Evolutionary conservation across 2,113 vertebrate genomes (phyloP), one percentile per base, ranked within the genome.

Genomic region (Cyprinus carpio): DNA sequence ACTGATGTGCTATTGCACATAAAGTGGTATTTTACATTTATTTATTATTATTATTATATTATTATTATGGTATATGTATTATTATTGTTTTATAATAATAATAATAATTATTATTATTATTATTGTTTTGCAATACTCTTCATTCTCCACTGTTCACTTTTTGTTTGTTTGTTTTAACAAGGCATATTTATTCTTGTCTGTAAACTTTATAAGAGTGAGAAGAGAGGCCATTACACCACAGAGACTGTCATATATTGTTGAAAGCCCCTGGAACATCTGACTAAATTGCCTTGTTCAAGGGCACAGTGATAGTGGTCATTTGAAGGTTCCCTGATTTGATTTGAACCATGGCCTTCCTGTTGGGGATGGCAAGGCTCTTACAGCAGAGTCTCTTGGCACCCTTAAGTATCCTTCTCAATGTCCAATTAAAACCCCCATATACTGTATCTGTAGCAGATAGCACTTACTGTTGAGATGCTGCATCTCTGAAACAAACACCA

Each of bases 241-340:
- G 49, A 40, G 51, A 37, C 67, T 20, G 49, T 16, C 23, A 13
- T 58, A 40, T 18, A 20, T 37, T 37, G 27, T 40, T 51, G 23
- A 58, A 72, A 72, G 31, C 23, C 67, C 27, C 29, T 27, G 49
- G 81, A 83, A 67, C 67, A 58, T 67, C 49, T 72, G 51, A n/a
- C 6, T 56, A 72, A 54, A 83, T 72, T 56, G 49, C 20, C 23
- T 72, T 83, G 23, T 83, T 72, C 81, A 83, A 83, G 81, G 46
- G 7, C 65, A 83, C 49, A 27, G 7, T 83, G 81, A 56, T 58
- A 83, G 49, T 67, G 79, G 77, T 27, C 77, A 64, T 27, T 46
- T 80, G 58, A 56, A 80, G 62, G 79, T 56, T 83, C 29, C 51
- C 49, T 71, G 80, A 83, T 83, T 82, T 72, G 29, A 72, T 83